Evolutionary conservation across 2,113 vertebrate species (phyloP).

Genomic region (Bufo bufo): DNA sequence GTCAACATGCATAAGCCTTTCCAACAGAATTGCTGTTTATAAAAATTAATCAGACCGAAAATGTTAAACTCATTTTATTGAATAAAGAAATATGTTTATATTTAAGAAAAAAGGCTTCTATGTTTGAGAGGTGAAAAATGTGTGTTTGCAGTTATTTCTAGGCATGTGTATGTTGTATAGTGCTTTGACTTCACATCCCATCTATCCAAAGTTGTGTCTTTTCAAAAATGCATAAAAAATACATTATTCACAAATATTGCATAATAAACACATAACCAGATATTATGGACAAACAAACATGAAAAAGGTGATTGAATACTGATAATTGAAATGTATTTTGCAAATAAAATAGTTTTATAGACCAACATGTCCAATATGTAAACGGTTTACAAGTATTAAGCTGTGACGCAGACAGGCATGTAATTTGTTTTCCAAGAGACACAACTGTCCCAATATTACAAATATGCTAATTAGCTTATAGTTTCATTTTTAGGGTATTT

Average conservation of each 20-base stretch:
- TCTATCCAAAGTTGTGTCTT: background rate
- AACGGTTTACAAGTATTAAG: background rate
- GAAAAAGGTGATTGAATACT: background rate
- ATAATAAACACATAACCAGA: background rate
- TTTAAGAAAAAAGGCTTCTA: conserved; percentile 75
- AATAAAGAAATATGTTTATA: conserved; percentile 77
- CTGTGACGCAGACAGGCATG: background rate
- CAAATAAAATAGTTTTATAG: background rate
- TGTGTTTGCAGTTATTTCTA: conserved; percentile 30
- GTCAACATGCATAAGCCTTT: conserved; percentile 58
- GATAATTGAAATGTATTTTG: background rate
- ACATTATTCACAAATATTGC: background rate
- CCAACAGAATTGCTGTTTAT: conserved; percentile 70
- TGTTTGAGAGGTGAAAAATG: conserved; percentile 72
- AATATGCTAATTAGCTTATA: background rate
- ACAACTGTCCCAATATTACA: background rate
- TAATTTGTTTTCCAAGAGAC: background rate
- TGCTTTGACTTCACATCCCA: background rate
- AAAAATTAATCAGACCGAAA: conserved; percentile 73
- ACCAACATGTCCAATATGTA: background rate
- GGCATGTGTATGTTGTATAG: background rate
- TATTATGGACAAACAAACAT: background rate
- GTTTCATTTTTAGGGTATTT: background rate
- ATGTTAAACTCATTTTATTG: conserved; percentile 76
- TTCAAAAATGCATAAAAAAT: background rate